Percentiles rank a stretch among this genome's conserved stretches.
These are phyloP conservation scores for Rhinophrynus dorsalis DNA, from an alignment of 2,797 vertebrate genomes.

Conservation along the genomic window DNA sequence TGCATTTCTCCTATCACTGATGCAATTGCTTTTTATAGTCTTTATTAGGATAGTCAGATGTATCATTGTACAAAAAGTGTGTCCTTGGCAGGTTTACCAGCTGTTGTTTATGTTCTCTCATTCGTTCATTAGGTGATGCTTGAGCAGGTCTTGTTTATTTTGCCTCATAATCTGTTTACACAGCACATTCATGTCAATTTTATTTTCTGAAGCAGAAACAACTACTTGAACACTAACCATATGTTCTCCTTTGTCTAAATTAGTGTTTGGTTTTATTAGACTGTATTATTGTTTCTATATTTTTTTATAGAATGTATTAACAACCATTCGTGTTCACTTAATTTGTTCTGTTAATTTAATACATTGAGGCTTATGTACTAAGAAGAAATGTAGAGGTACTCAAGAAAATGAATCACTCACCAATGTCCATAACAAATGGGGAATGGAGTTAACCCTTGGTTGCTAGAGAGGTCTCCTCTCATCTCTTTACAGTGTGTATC, in stretches of 20 bases:
- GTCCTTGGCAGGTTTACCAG: conserved; percentile 18
- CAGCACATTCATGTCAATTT: conserved; percentile 30
- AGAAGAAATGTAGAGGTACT: too few relatives aligned
- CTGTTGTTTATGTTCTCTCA: conserved; percentile 32
- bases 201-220: conserved; percentile 16
- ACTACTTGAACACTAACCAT: conserved; percentile 9
- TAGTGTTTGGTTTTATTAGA: conserved; percentile 2
- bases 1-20: neutral
- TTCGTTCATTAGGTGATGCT: conserved; percentile 32
- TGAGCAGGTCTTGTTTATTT: conserved; percentile 38
- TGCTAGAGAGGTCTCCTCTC: too few relatives aligned
- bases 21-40: neutral
- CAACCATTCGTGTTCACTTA: too few relatives aligned
- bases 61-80: conserved; percentile 6
- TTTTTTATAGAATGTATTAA: too few relatives aligned
- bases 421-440: too few relatives aligned
- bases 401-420: too few relatives aligned
- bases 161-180: conserved; percentile 25
- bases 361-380: too few relatives aligned
- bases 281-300: neutral
- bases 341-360: too few relatives aligned
- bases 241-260: conserved; percentile 15
- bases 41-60: neutral
- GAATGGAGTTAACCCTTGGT: too few relatives aligned
- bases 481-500: too few relatives aligned